A percentile compares a stretch with the other conserved stretches of the same genome.
These are phyloP conservation scores for Fregata magnificens DNA, from an alignment of 2,113 vertebrate genomes.

Conservation along the genomic window DNA sequence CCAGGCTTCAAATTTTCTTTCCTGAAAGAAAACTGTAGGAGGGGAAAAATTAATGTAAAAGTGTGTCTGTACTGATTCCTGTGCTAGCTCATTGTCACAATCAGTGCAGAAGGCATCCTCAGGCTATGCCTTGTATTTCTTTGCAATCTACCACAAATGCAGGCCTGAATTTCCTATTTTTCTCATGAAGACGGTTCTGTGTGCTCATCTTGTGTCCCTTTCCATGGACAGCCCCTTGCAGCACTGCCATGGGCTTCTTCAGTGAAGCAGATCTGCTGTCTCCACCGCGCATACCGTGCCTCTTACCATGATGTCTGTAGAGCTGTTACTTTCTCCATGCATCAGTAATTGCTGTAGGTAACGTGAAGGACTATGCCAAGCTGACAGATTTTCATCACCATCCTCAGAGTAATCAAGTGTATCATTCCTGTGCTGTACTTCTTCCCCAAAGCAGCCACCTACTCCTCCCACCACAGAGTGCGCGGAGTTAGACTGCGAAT, in stretches of 20 bases:
- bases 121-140: neutral
- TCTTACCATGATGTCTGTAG: neutral
- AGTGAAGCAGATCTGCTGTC: neutral
- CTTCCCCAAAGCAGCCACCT: conserved; percentile 50
- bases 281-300: neutral
- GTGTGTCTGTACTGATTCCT: neutral
- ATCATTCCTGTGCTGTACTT: conserved; percentile 36
- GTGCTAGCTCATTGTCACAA: neutral
- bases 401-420: conserved; percentile 43
- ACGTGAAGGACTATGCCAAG: conserved; percentile 34
- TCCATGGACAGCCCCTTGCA: neutral
- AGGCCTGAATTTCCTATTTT: neutral
- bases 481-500: conserved; percentile 7
- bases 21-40: conserved; percentile 50
- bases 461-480: conserved; percentile 49
- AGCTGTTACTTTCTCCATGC: neutral
- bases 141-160: neutral
- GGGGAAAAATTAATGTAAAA: conserved; percentile 23
- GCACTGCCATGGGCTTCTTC: neutral
- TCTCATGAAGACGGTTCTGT: neutral
- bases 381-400: conserved; percentile 58
- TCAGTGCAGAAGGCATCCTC: neutral
- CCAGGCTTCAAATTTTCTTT: conserved; percentile 30
- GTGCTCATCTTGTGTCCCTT: neutral
- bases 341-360: conserved; percentile 34